Evolutionary conservation across 2,888 invertebrate species (phyloP), one percentile per base, ranked within the genome.

Genomic region (Colletes collaris): DNA sequence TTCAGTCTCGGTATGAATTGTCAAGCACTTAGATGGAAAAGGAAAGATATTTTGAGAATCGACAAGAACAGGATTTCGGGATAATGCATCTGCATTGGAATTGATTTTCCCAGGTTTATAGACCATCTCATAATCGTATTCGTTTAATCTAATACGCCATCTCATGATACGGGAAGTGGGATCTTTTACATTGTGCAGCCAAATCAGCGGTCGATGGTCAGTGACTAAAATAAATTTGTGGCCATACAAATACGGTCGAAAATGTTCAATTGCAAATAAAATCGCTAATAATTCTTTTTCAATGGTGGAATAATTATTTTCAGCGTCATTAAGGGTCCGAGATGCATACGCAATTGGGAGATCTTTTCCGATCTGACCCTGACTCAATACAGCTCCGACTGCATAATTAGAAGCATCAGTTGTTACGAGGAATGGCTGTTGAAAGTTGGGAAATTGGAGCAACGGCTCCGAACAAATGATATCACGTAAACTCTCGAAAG

Each of bases 231-330:
- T 65, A 5, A 65, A 53, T 35, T 65, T 40, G 19, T 37, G n/a
- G 4, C 64, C 64, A 16, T 67, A 67, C 1, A 49, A 3, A 16
- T 59, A 67, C 0, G 50, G 58, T 5, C 37, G 35, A 11, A 67
- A 67, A 16, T 67, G 35, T 4, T 67, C n/a, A 4, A 46, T 8
- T 2, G 37, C 58, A 7, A 11, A 67, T 0, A 67, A 0, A 3
- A 67, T 35, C 0, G 55, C 66, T 0, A 66, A 16, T 4, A 44
- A 49, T 4, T 66, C 56, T 1, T 66, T 66, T 11, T 49, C 56
- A 4, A 46, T 67, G 0, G 56, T 67, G 0, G 56, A 56, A 1
- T 49, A 67, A 6, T 67, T 67, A 2, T 2, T n/a, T 5, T 66
- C 46, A 6, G 66, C 56, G 5, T 4, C 13, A 0, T 49, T 44